phyloP scores from a whole-genome alignment of 2,888 invertebrate species.

The Zootermopsis nevadensis region DNA sequence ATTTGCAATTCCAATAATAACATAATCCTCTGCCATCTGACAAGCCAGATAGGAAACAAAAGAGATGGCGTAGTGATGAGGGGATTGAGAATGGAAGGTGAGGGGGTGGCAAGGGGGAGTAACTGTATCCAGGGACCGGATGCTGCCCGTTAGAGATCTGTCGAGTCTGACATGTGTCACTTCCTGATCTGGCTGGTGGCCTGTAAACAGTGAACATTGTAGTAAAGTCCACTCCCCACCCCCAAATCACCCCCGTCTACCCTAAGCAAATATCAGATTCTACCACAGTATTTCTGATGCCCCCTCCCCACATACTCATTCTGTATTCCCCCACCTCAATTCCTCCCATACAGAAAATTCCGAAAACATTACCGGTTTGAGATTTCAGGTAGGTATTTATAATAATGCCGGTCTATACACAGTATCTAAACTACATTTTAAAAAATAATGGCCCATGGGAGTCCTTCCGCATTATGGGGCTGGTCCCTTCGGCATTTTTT shows the following conservation, averaged over 20 bases:
- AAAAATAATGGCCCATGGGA: constrained; percentile 12
- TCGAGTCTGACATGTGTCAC: constrained; percentile 37
- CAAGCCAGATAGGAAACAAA: constrained; percentile 38
- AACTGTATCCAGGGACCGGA: constrained; percentile 41
- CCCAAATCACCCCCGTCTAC: neutral
- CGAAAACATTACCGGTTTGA: constrained; percentile 40
- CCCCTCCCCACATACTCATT: neutral
- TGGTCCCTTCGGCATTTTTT: constrained; percentile 18
- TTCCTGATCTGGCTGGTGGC: constrained; percentile 22
- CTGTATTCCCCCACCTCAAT: neutral
- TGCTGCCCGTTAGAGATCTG: constrained; percentile 38
- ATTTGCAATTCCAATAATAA: constrained; percentile 48
- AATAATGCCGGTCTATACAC: neutral
- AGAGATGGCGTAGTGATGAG: constrained; percentile 24
- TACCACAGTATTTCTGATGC: constrained; percentile 19
- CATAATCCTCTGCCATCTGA: constrained; percentile 37
- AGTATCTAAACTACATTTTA: neutral
- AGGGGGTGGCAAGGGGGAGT: constrained; percentile 31
- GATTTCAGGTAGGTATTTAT: constrained; percentile 9
- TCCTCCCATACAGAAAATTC: constrained; percentile 26
- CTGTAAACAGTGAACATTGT: neutral
- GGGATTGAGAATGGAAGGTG: neutral
- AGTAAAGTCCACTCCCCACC: neutral
- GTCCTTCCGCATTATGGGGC: neutral
- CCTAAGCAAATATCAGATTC: constrained; percentile 9